Conservation (phyloP, 2,888 invertebrate genomes). For the Hemithea aestivaria region DNA sequence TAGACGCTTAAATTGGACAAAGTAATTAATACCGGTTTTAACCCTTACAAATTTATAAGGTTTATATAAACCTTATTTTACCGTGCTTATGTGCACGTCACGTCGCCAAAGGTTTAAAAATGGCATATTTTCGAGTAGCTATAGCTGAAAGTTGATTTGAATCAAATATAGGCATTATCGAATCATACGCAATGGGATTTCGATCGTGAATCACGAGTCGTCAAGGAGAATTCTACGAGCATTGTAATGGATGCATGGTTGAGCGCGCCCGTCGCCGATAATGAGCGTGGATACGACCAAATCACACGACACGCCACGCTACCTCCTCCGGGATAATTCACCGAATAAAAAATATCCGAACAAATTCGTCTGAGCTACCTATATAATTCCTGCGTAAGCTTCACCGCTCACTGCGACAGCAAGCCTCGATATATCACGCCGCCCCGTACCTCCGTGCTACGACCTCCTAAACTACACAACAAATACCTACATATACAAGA, state of each 20-base stretch:
- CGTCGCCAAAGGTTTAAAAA: slow-evolving; percentile 1
- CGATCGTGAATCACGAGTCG: slow-evolving; percentile 66
- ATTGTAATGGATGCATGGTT: slow-evolving; percentile 61
- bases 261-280: slow-evolving; percentile 51
- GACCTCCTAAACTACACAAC: slow-evolving; percentile 16
- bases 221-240: slow-evolving; percentile 61
- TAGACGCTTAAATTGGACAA: too few relatives aligned
- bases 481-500: slow-evolving; percentile 13
- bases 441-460: slow-evolving; percentile 15
- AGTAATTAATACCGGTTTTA: too few relatives aligned
- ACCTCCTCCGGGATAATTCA: slow-evolving; percentile 43
- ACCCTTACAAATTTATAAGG: too few relatives aligned
- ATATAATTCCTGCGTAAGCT: slow-evolving; percentile 19
- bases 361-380: slow-evolving; percentile 42
- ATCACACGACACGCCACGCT: slow-evolving; percentile 50
- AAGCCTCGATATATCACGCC: slow-evolving; percentile 22
- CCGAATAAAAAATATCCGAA: slow-evolving; percentile 58
- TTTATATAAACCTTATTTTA: too few relatives aligned
- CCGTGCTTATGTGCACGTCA: too few relatives aligned
- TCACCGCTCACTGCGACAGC: slow-evolving; percentile 11
- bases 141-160: slow-evolving; percentile 10
- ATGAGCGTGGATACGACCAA: slow-evolving; percentile 58
- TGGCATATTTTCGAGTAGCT: slow-evolving; percentile 9
- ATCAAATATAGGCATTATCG: slow-evolving; percentile 32
- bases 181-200: slow-evolving; percentile 50